Evolutionary conservation across 2,888 invertebrate species (phyloP), one percentile per base, ranked within the genome.

Genomic region (Cantharis rustica): DNA sequence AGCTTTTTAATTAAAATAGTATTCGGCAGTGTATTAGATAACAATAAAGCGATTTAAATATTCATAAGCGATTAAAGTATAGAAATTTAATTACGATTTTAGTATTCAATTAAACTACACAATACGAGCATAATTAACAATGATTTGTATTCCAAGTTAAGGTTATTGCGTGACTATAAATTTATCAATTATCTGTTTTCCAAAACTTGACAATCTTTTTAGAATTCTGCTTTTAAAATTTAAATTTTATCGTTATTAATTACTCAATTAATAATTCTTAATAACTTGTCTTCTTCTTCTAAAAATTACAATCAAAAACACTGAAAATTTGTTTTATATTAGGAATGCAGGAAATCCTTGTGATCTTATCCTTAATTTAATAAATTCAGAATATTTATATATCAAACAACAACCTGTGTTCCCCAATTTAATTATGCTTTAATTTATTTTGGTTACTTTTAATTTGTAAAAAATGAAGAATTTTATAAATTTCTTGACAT

Each of bases 41-140:
- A 73, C 73, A 73, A 69, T 73, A 69, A 61, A 11, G 62, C 7
- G n/a, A 47, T 63, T 69, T 73, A 73, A 73, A 73, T 73, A 73
- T 73, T 73, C 73, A 69, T 73, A 63, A 73, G 73, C 20, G 69
- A 73, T 73, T 69, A 47, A 62, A 61, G 16, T 31, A 73, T 63
- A 69, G 73, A 73, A 73, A 73, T 69, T 73, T 69, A 73, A 73
- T 73, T 73, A 73, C 71, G 20, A 69, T 69, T 75, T 72, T 75
- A 75, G 72, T 47, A 69, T 75, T 75, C 75, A 26, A 75, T 74
- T 74, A 74, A 74, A 74, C 74, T 74, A 74, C 61, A 62, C 47
- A 66, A 70, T 74, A 70, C 70, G 61, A 61, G 70, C 69, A 74
- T 70, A 74, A 74, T 74, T 70, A 74, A 70, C 69, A 70, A 69